phyloP scores from a whole-genome alignment of 2,113 vertebrate genomes.

The Urocitellus parryii region DNA sequence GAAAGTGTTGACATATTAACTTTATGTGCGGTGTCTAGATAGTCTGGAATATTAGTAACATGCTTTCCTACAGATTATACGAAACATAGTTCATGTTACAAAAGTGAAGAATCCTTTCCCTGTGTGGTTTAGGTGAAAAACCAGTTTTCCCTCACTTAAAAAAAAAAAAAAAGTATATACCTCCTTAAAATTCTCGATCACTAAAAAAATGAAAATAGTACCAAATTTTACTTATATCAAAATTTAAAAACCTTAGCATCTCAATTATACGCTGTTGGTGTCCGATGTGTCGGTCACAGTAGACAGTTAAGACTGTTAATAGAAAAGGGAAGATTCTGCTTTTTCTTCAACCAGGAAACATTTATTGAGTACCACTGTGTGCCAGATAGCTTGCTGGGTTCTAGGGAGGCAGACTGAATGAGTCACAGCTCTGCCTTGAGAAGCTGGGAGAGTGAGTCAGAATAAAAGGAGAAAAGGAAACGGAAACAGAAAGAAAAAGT shows the following conservation, averaged over 20 bases:
- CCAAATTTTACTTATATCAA: background rate
- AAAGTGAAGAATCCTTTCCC: background rate
- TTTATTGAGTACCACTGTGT: background rate
- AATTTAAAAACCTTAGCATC: background rate
- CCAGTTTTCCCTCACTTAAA: background rate
- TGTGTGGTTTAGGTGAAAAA: background rate
- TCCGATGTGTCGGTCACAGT: background rate
- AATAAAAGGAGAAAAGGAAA: background rate
- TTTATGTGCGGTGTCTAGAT: constrained; percentile 8
- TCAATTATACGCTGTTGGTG: background rate
- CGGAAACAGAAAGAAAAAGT: background rate
- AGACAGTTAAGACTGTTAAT: too few species aligned
- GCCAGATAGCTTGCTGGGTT: background rate
- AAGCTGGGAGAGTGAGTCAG: constrained; percentile 22
- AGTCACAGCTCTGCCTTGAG: constrained; percentile 25
- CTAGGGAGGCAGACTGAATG: background rate
- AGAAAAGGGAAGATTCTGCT: background rate
- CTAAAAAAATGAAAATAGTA: background rate
- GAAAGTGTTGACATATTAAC: background rate
- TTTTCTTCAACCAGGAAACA: background rate
- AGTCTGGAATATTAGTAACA: background rate
- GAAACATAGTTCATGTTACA: constrained; percentile 53
- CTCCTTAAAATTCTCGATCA: constrained; percentile 6
- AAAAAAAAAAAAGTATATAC: background rate
- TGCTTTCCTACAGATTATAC: background rate